These are phyloP conservation scores for Agonopterix arenella DNA, from an alignment of 2,888 invertebrate genomes.

Conservation along the genomic window DNA sequence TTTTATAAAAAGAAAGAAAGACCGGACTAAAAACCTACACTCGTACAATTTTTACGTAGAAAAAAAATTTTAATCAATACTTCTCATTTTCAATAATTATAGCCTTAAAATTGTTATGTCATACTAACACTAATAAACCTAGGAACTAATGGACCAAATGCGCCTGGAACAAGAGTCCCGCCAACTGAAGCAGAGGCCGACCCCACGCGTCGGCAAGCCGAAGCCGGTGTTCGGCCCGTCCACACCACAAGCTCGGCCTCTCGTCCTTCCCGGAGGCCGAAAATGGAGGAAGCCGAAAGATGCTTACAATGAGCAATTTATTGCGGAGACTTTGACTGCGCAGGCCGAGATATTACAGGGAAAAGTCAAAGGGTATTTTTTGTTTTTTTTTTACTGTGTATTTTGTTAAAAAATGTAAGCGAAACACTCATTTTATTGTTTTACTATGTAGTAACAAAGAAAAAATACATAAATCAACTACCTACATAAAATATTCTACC, in stretches of 20 bases:
- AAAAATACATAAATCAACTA: too few relatives aligned
- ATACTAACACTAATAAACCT: background rate
- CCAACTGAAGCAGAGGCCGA: conserved; percentile 64
- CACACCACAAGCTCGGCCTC: conserved; percentile 81
- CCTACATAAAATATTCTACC: too few relatives aligned
- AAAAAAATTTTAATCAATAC: too few relatives aligned
- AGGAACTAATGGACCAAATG: conserved; percentile 55
- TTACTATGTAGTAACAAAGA: background rate
- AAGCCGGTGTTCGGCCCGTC: conserved; percentile 74
- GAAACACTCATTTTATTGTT: background rate
- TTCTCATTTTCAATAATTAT: too few relatives aligned
- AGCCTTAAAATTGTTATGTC: too few relatives aligned
- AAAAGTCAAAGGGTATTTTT: conserved; percentile 86
- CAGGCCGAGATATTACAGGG: conserved; percentile 92
- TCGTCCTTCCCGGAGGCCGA: conserved; percentile 86
- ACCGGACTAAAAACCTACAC: too few relatives aligned
- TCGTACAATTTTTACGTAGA: too few relatives aligned
- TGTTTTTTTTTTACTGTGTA: conserved; percentile 1
- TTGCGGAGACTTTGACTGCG: conserved; percentile 88
- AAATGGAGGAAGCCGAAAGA: conserved; percentile 90
- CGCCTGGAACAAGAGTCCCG: conserved; percentile 63
- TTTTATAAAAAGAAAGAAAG: too few relatives aligned
- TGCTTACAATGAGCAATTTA: conserved; percentile 92
- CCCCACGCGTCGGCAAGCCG: conserved; percentile 56
- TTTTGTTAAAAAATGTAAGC: background rate